phyloP scores from a whole-genome alignment of 2,797 vertebrate species.

The Bucorvus abyssinicus region DNA sequence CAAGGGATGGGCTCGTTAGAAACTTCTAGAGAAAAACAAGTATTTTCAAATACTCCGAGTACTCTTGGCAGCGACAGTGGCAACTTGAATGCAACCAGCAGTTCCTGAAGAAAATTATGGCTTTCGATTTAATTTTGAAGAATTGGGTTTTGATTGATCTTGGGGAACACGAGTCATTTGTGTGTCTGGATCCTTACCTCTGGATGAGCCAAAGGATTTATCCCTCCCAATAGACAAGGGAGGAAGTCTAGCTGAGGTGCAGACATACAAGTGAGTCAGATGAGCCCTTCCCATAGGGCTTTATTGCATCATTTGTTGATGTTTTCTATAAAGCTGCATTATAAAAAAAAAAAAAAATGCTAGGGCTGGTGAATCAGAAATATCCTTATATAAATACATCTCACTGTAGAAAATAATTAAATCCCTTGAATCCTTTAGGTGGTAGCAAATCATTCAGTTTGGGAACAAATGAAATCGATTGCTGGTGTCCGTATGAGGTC shows the following conservation, averaged over 20 bases:
- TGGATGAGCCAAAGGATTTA: background rate
- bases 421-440: slow-evolving; percentile 69
- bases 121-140: background rate
- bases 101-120: background rate
- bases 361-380: background rate
- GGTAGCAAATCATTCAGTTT: slow-evolving; percentile 82
- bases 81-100: background rate
- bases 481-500: slow-evolving; percentile 84
- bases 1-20: background rate
- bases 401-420: background rate
- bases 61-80: background rate
- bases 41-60: background rate
- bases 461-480: slow-evolving; percentile 81
- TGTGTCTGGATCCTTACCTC: background rate
- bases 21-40: background rate
- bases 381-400: background rate
- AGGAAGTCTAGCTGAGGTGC: background rate
- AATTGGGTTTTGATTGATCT: too few relatives aligned
- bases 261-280: background rate
- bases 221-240: background rate
- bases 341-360: background rate
- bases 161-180: background rate
- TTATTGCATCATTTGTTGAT: background rate
- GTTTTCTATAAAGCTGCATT: background rate
- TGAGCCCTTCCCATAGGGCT: background rate